Evolutionary conservation across 1,140 invertebrate species (phyloP).

Genomic region (Heliconius congener): DNA sequence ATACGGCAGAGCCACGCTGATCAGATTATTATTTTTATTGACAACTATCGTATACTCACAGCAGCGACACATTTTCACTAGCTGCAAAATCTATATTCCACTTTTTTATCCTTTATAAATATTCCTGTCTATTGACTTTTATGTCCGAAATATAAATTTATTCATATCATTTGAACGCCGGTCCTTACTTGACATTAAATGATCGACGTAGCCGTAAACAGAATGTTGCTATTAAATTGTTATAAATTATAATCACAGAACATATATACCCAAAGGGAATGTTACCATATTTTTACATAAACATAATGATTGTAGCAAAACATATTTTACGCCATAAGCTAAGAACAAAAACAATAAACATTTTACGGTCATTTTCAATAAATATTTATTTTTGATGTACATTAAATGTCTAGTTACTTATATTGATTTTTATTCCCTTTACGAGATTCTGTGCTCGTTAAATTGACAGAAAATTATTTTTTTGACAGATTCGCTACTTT

Average conservation of each 20-base stretch:
- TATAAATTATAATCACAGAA: background rate
- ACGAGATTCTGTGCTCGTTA: background rate
- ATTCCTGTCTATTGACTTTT: background rate
- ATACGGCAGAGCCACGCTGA: constrained; percentile 9
- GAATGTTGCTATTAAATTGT: constrained; percentile 37
- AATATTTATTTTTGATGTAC: too few relatives aligned
- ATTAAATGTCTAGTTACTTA: too few relatives aligned
- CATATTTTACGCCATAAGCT: too few relatives aligned
- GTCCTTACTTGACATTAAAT: constrained; percentile 49
- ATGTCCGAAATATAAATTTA: constrained; percentile 19
- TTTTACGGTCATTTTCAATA: background rate
- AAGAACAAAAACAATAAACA: too few relatives aligned
- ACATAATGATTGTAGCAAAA: too few relatives aligned
- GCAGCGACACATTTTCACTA: constrained; percentile 29
- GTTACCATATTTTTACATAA: too few relatives aligned
- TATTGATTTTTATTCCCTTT: background rate
- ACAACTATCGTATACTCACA: constrained; percentile 21
- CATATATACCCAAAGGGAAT: too few relatives aligned
- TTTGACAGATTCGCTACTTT: constrained; percentile 31
- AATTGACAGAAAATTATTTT: background rate
- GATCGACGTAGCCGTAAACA: constrained; percentile 57
- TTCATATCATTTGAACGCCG: constrained; percentile 34
- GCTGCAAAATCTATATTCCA: background rate
- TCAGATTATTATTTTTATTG: background rate
- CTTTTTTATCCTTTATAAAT: constrained; percentile 9